Evolutionary conservation across 2,888 invertebrate species (phyloP).

Genomic region (Dione vanillae): DNA sequence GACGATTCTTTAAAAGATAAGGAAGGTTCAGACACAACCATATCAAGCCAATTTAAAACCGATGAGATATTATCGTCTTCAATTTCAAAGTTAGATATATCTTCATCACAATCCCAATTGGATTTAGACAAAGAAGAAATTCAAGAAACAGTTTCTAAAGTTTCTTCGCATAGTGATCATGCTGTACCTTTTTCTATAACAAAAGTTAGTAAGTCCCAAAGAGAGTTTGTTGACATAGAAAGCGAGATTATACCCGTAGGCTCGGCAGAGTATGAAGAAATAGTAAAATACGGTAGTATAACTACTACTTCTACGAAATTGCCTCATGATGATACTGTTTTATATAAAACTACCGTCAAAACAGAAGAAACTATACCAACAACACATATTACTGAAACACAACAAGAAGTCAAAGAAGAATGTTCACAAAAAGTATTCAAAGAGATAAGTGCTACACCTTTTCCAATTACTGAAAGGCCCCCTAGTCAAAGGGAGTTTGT

Average conservation of each 20-base stretch:
- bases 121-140: conserved; percentile 63
- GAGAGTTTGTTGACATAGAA: conserved; percentile 79
- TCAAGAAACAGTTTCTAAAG: conserved; percentile 60
- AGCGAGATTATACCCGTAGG: conserved; percentile 78
- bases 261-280: conserved; percentile 75
- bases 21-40: conserved; percentile 75
- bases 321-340: conserved; percentile 55
- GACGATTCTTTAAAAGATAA: conserved; percentile 74
- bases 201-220: conserved; percentile 68
- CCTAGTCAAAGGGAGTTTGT: conserved; percentile 80
- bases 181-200: conserved; percentile 73
- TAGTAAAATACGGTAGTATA: conserved; percentile 63
- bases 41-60: conserved; percentile 77
- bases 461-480: conserved; percentile 73
- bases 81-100: conserved; percentile 75
- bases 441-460: conserved; percentile 75
- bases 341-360: conserved; percentile 59
- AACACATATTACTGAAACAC: conserved; percentile 41
- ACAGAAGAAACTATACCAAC: conserved; percentile 57
- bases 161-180: conserved; percentile 54
- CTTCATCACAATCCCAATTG: conserved; percentile 66
- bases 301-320: conserved; percentile 64
- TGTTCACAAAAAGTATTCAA: conserved; percentile 68
- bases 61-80: conserved; percentile 76
- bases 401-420: conserved; percentile 60